These are phyloP conservation scores for Microtus richardsoni DNA, from an alignment of 2,113 vertebrate genomes.

Conservation along the genomic window DNA sequence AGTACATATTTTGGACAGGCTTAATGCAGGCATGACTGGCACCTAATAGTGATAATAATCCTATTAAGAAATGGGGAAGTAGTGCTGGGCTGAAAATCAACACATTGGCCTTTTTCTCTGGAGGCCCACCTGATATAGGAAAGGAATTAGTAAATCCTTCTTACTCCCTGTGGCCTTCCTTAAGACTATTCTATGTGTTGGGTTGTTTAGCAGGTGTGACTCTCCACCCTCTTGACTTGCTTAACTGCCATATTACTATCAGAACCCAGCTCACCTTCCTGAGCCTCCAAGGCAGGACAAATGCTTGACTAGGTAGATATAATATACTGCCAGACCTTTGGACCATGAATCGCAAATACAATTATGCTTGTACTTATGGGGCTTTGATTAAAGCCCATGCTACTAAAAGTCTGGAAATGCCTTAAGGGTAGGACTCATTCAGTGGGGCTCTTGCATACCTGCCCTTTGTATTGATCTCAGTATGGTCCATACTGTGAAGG, in stretches of 20 bases:
- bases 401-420: not conserved
- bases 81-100: not conserved
- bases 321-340: not conserved
- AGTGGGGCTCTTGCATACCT: not conserved
- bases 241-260: not conserved
- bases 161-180: not conserved
- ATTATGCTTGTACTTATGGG: not conserved
- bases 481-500: not conserved
- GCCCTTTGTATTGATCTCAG: not conserved
- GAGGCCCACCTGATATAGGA: not conserved
- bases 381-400: not conserved
- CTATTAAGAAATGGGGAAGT: not conserved
- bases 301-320: not conserved
- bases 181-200: not conserved
- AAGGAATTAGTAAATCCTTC: not conserved
- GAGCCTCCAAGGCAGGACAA: not conserved
- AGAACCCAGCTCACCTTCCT: not conserved
- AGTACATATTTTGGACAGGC: not conserved
- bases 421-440: not conserved
- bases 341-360: not conserved
- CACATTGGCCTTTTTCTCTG: not conserved
- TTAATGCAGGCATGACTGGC: not conserved
- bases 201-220: not conserved
- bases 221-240: not conserved
- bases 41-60: not conserved